Conservation (phyloP, 2,797 vertebrate species). For the Eupleurogrammus muticus region DNA sequence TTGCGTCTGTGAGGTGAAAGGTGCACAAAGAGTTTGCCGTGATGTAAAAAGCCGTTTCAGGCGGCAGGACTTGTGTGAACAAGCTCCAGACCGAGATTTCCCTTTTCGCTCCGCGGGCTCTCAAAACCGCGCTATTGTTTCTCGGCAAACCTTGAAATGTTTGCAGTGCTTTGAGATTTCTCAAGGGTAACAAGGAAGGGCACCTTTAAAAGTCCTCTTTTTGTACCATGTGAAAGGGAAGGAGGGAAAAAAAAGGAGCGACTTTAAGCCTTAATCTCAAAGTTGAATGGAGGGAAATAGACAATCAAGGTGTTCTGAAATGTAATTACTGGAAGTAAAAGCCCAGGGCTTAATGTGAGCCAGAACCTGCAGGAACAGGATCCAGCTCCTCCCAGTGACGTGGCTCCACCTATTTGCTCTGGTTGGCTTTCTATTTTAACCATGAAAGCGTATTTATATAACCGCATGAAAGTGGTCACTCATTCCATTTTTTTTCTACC, state of each 20-base stretch:
- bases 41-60: constrained; percentile 58
- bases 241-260: constrained; percentile 48
- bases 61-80: constrained; percentile 59
- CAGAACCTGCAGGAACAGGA: constrained; percentile 59
- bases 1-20: constrained; percentile 30
- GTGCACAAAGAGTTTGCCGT: constrained; percentile 35
- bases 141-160: constrained; percentile 66
- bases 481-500: neutral
- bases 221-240: constrained; percentile 58
- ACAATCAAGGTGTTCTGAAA: constrained; percentile 78
- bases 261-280: constrained; percentile 69
- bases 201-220: constrained; percentile 74
- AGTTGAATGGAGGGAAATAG: constrained; percentile 75
- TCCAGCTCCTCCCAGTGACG: constrained; percentile 32
- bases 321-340: constrained; percentile 76
- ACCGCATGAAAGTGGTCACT: neutral
- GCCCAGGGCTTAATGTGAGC: constrained; percentile 64
- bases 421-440: constrained; percentile 29
- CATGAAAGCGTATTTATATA: constrained; percentile 22
- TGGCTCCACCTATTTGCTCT: constrained; percentile 35
- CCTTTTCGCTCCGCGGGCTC: constrained; percentile 49
- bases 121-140: constrained; percentile 69
- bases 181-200: constrained; percentile 73
- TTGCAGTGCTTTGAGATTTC: constrained; percentile 74
- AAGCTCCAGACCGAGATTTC: constrained; percentile 55